Evolutionary conservation across 2,797 vertebrate genomes (phyloP).

Genomic region (Amniataba percoides): DNA sequence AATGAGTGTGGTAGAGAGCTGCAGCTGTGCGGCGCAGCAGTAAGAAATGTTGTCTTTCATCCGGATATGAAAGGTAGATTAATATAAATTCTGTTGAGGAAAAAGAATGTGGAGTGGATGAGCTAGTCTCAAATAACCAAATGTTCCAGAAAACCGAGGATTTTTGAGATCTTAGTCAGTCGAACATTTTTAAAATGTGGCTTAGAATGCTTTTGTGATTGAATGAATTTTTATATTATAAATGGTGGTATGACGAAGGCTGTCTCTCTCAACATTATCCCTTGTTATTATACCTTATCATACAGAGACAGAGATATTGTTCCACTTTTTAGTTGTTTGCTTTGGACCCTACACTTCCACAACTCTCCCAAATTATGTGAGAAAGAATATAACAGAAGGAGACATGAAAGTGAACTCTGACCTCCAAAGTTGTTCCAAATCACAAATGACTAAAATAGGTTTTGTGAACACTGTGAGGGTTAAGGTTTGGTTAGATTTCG

Average conservation of each 20-base stretch:
- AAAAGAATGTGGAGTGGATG: background rate
- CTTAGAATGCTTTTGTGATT: background rate
- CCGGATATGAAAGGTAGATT: slow-evolving; percentile 3
- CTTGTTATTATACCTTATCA: too few species aligned
- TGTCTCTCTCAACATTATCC: background rate
- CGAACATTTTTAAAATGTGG: background rate
- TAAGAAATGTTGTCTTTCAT: slow-evolving; percentile 8
- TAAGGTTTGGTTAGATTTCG: too few species aligned
- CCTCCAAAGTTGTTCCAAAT: too few species aligned
- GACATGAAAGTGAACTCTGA: too few species aligned
- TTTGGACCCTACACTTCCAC: background rate
- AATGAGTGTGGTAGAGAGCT: slow-evolving; percentile 4
- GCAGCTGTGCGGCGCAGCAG: background rate
- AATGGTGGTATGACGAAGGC: background rate
- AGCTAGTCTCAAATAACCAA: background rate
- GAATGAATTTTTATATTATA: background rate
- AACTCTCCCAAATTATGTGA: background rate
- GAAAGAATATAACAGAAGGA: too few species aligned
- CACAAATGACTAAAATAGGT: too few species aligned
- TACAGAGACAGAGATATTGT: too few species aligned
- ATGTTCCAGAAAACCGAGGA: background rate
- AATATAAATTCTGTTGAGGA: background rate
- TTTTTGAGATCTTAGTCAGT: background rate
- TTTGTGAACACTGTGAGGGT: too few species aligned
- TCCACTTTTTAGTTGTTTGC: background rate